Conservation (phyloP, 2,888 invertebrate genomes). For the Platynereis dumerilii region DNA sequence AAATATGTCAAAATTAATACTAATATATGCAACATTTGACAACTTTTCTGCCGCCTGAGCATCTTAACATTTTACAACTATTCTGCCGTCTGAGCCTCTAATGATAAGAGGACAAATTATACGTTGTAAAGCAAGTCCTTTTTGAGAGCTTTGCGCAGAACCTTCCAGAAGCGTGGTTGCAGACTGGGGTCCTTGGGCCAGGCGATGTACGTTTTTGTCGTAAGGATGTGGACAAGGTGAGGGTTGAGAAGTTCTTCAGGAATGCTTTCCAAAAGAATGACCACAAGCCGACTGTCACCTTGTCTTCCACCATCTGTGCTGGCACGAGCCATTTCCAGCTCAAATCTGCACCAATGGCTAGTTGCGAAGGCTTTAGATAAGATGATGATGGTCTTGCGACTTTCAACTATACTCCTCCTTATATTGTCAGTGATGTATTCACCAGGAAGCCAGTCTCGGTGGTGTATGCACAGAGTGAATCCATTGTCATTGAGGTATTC, state of each 20-base stretch:
- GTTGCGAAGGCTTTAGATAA: conserved; percentile 71
- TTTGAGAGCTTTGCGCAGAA: neutral
- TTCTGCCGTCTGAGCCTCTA: too few species aligned
- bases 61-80: too few species aligned
- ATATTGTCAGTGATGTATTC: conserved; percentile 76
- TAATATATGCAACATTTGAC: too few species aligned
- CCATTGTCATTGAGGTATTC: conserved; percentile 6
- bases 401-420: conserved; percentile 74
- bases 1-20: too few species aligned
- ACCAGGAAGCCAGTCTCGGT: conserved; percentile 76
- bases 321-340: conserved; percentile 69
- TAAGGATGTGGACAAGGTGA: neutral
- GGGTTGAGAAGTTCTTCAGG: neutral
- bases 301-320: neutral
- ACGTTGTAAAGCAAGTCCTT: too few species aligned
- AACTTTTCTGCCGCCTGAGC: too few species aligned
- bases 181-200: neutral
- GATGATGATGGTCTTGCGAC: conserved; percentile 71
- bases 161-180: neutral
- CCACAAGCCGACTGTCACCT: neutral
- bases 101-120: too few species aligned
- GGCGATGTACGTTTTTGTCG: conserved; percentile 4
- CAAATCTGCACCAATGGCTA: conserved; percentile 78
- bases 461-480: conserved; percentile 73
- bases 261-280: neutral